Base-by-base conservation (phyloP, 2,888 invertebrate genomes). In the Stenchaetothrips biformis region DNA sequence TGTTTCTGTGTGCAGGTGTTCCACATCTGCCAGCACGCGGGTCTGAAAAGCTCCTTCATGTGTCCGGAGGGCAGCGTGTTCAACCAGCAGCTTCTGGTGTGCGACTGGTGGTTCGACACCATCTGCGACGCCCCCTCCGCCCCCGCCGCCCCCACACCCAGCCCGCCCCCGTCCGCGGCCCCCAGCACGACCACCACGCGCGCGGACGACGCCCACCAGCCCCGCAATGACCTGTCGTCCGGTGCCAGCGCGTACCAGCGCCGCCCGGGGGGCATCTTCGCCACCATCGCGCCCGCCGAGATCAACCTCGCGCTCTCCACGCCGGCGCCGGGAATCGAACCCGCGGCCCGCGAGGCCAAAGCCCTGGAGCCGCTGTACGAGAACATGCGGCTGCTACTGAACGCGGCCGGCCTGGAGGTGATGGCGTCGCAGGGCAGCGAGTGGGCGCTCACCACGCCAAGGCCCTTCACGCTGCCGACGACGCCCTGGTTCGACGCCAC, bases 71-170 rank as follows among this genome's bases (percentile, higher is more conserved):
- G 90, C 79, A 90, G 89, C 79, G 85, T 89, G 79, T 90, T 90
- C 85, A 89, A 89, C 84, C 89, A 90, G 83, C 87, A 87, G 82
- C 87, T 89, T 82, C 88, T 88, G 82, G 88, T 89, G 47, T 90
- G 90, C 83, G 89, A 89, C 83, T 90, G 89, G 89, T 90, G 89
- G 89, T 89, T 88, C 84, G 89, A 89, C 82, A 88, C 89, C 77
- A 87, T 88, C 81, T 90, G 90, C 83, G 85, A 86, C 8, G 67
- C 67, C 2, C 7, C 67, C 25, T 11, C 25, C 21, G 59, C 67
- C 21, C 7, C 67, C 67, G 11, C 25, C 25, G 7, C 67, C 9
- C 21, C 25, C 21, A 0, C 67, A 7, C 6, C n/a, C n/a, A n/a
- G n/a, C n/a, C 37, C 37, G 37, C 37, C 37, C 37, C 37, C 67